phyloP scores from a whole-genome alignment of 2,797 vertebrate genomes.

The Macrochelys suwanniensis region DNA sequence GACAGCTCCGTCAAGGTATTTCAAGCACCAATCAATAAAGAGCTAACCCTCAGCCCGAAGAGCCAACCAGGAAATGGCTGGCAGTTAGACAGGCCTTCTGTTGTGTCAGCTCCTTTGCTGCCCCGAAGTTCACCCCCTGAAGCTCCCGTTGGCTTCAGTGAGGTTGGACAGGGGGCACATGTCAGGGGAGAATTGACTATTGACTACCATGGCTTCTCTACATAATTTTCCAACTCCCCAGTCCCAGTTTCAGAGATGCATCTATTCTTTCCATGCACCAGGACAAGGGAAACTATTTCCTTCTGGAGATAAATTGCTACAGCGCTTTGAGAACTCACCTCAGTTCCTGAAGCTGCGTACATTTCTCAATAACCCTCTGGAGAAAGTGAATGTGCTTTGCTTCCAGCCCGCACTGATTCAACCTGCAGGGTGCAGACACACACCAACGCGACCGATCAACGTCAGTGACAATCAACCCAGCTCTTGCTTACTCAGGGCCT shows the following conservation, averaged over 20 bases:
- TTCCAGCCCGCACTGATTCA: conserved; percentile 75
- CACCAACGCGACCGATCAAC: background rate
- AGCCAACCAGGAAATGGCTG: background rate
- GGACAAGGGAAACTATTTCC: background rate
- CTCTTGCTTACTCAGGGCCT: background rate
- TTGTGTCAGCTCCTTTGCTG: background rate
- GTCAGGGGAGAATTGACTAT: background rate
- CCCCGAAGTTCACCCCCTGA: background rate
- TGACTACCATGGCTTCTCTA: background rate
- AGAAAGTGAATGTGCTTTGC: conserved; percentile 47
- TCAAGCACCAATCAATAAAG: background rate
- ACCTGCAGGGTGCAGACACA: conserved; percentile 72
- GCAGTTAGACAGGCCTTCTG: background rate
- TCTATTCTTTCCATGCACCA: background rate
- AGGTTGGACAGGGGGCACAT: background rate
- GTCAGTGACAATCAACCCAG: background rate
- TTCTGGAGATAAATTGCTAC: accelerated
- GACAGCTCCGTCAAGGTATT: background rate
- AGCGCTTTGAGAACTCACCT: conserved; percentile 79
- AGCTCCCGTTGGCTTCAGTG: background rate
- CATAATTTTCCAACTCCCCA: background rate
- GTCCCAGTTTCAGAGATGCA: background rate
- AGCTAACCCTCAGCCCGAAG: background rate
- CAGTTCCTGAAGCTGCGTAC: conserved; percentile 81
- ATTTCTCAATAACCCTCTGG: conserved; percentile 70